Conservation (phyloP, 2,888 invertebrate genomes). For the Tetanocera ferruginea region DNA sequence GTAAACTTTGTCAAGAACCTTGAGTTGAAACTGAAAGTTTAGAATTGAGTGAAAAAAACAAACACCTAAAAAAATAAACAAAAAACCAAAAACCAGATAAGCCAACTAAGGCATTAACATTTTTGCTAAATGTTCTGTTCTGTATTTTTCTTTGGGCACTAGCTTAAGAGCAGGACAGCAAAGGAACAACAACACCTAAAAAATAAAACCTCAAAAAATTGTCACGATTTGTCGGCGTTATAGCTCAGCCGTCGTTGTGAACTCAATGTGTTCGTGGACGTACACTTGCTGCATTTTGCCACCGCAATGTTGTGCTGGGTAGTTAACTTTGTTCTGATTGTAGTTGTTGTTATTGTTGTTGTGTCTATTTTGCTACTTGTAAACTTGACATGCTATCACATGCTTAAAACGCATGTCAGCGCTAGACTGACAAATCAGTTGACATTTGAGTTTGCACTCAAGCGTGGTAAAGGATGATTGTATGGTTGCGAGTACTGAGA, state of each 20-base stretch:
- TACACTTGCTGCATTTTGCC: conserved; percentile 13
- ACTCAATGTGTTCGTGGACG: not conserved
- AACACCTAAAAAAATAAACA: not conserved
- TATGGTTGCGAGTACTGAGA: no score
- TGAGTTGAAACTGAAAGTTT: conserved; percentile 29
- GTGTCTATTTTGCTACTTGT: conserved; percentile 12
- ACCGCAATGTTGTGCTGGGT: not conserved
- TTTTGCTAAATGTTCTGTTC: conserved; percentile 21
- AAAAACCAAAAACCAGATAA: not conserved
- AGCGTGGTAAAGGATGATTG: not conserved
- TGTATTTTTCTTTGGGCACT: not conserved
- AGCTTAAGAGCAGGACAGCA: not conserved
- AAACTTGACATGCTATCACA: conserved; percentile 28
- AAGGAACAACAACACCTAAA: not conserved
- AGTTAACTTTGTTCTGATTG: not conserved
- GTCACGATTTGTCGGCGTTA: conserved; percentile 17
- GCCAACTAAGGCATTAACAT: conserved; percentile 15
- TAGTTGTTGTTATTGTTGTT: conserved; percentile 10
- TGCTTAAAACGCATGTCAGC: conserved; percentile 30
- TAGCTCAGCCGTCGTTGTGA: not conserved
- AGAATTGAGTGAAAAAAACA: conserved; percentile 15
- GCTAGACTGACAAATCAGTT: not conserved
- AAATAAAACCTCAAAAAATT: not conserved
- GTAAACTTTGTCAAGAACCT: not conserved
- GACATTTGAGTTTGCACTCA: not conserved